Conservation (phyloP, 2,888 invertebrate genomes). For the Ferdinandea cuprea region DNA sequence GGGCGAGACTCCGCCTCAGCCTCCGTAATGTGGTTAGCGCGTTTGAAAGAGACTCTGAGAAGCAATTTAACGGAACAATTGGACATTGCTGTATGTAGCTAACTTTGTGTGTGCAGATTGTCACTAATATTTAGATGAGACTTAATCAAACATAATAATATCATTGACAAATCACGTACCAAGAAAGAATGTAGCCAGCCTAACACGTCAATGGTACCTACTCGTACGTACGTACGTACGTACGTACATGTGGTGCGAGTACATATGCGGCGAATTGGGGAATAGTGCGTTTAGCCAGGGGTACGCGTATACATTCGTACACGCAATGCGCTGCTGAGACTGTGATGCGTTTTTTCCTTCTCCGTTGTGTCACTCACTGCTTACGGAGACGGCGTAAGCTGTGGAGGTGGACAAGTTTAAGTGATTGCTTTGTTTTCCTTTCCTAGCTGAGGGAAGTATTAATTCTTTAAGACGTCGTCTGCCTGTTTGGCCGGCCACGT, state of each 20-base stretch:
- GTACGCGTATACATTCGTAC: neutral
- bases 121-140: constrained; percentile 72
- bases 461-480: constrained; percentile 3
- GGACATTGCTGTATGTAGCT: constrained; percentile 63
- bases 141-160: constrained; percentile 74
- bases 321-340: constrained; percentile 22
- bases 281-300: constrained; percentile 35
- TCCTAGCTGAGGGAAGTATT: constrained; percentile 5
- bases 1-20: constrained; percentile 67
- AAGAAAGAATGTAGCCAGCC: constrained; percentile 68
- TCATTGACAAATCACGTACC: constrained; percentile 66
- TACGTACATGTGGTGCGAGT: neutral
- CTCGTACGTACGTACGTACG: constrained; percentile 16
- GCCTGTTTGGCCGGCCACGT: constrained; percentile 7
- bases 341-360: constrained; percentile 3
- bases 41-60: constrained; percentile 45
- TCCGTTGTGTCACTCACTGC: constrained; percentile 8
- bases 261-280: constrained; percentile 11
- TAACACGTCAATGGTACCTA: constrained; percentile 67
- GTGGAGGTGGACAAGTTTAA: constrained; percentile 47
- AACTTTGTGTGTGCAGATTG: constrained; percentile 68
- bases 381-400: constrained; percentile 12
- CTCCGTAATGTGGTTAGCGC: constrained; percentile 66
- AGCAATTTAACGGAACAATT: constrained; percentile 71
- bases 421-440: neutral